These are phyloP conservation scores for Excalfactoria chinensis DNA, from an alignment of 2,113 vertebrate genomes.

Conservation along the genomic window DNA sequence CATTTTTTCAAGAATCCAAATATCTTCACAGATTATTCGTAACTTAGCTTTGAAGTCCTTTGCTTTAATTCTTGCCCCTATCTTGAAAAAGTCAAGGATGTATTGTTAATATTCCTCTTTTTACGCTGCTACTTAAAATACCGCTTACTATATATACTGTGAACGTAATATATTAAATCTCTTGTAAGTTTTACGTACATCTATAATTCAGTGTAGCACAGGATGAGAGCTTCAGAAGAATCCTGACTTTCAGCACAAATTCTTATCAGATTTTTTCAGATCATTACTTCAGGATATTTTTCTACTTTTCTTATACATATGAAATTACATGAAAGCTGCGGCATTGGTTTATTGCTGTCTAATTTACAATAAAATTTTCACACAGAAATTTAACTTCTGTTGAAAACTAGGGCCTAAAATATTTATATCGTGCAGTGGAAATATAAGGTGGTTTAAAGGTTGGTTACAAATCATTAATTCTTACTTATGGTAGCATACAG, in stretches of 20 bases:
- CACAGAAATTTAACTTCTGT: neutral
- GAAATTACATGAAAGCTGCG: neutral
- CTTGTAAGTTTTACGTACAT: neutral
- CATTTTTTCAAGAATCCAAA: neutral
- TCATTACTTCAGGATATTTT: neutral
- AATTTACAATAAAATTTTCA: neutral
- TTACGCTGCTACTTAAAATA: neutral
- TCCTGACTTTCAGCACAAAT: neutral
- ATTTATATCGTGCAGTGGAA: neutral
- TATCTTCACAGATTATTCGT: neutral
- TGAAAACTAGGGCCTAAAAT: neutral
- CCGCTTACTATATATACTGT: neutral
- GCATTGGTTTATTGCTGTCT: neutral
- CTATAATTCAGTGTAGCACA: neutral
- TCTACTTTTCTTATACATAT: neutral
- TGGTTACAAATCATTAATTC: neutral
- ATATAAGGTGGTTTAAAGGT: neutral
- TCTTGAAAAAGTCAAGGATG: neutral
- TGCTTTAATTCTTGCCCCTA: neutral
- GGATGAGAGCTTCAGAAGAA: neutral
- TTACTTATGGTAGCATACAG: neutral
- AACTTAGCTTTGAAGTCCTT: slow-evolving; percentile 14
- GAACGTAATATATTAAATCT: neutral
- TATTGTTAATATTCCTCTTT: slow-evolving; percentile 18
- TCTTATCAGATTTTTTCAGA: neutral